Conservation (phyloP, 2,113 vertebrate genomes). For the human region DNA sequence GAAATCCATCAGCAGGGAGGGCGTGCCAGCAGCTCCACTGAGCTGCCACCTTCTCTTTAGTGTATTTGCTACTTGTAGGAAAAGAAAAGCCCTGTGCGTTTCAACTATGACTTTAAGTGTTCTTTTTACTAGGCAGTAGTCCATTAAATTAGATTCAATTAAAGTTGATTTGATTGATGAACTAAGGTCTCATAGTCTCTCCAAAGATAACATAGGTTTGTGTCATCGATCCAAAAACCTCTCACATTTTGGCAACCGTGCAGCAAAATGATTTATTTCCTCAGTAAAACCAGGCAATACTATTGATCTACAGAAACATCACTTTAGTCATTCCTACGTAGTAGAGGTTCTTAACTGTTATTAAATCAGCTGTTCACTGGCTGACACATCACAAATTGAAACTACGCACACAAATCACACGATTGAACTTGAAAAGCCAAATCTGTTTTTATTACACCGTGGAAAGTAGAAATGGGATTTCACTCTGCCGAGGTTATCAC, state of each 20-base stretch:
- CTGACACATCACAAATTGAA: slow-evolving; percentile 72
- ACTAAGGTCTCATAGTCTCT: slow-evolving; percentile 40
- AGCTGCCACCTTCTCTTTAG: background rate
- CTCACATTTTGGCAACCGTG: slow-evolving; percentile 55
- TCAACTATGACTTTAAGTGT: slow-evolving; percentile 36
- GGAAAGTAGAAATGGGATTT: slow-evolving; percentile 67
- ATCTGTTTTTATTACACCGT: slow-evolving; percentile 63
- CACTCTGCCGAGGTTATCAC: slow-evolving; percentile 70
- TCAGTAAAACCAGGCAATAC: slow-evolving; percentile 59
- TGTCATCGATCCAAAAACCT: slow-evolving; percentile 64
- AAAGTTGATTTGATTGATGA: slow-evolving; percentile 70
- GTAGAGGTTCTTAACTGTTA: slow-evolving; percentile 70
- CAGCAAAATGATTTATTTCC: slow-evolving; percentile 67
- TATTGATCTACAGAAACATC: slow-evolving; percentile 67
- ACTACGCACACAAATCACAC: slow-evolving; percentile 73
- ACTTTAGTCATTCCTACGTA: slow-evolving; percentile 46
- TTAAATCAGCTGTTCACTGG: slow-evolving; percentile 69
- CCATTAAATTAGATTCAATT: slow-evolving; percentile 74
- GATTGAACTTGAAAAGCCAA: slow-evolving; percentile 72
- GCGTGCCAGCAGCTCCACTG: background rate
- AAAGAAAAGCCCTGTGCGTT: background rate
- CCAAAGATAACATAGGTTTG: slow-evolving; percentile 59
- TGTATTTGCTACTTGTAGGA: background rate
- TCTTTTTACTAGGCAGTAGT: slow-evolving; percentile 65
- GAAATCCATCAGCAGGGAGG: background rate